Base-by-base conservation (phyloP, 2,797 vertebrate genomes). In the Mormyrops attenuatus region DNA sequence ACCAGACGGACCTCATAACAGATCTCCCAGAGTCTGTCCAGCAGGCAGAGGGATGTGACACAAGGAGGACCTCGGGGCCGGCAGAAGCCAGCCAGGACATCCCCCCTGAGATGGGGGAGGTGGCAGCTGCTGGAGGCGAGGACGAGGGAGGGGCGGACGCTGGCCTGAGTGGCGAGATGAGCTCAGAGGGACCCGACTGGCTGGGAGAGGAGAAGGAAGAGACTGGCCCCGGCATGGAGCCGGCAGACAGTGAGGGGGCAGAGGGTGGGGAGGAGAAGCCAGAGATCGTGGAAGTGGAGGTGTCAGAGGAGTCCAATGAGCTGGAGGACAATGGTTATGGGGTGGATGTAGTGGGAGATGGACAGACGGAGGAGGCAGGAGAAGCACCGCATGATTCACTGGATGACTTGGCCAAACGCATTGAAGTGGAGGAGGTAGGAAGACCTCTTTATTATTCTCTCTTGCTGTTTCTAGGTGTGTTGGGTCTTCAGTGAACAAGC, bases 361-460 rank as follows among this genome's bases (percentile, higher is more conserved):
- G 94, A 73, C 91, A 52, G 84, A 1, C 87, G 13, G 90, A 89
- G 84, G 93, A 94, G 66, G 92, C 96, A 53, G 92, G 96, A 7
- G 96, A 96, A 90, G 96, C 97, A 3, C 93, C 92, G 93, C 95
- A 94, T 63, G 94, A 96, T 90, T 97, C 97, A 52, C 96, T 99
- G 90, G 99, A 99, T 89, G 95, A 98, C 91, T 96, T 98, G 93
- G 98, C 98, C 91, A 98, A 96, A 93, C 97, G 96, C 92, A 99
- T 99, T 95, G 96, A 97, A 93, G 96, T 99, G 87, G 96, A 98
- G 92, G 97, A 99, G 97, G 98, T 99, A 94, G 95, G 95, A 53
- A n/a, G 20, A 47, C 22, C 53, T 17, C n/a, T 80, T 11, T 11
- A 13, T 30, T n/a, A 13, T 34, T 38, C 50, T 69, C 66, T 84